Base-by-base conservation (phyloP, 2,113 vertebrate genomes). In the Pundamilia nyererei region DNA sequence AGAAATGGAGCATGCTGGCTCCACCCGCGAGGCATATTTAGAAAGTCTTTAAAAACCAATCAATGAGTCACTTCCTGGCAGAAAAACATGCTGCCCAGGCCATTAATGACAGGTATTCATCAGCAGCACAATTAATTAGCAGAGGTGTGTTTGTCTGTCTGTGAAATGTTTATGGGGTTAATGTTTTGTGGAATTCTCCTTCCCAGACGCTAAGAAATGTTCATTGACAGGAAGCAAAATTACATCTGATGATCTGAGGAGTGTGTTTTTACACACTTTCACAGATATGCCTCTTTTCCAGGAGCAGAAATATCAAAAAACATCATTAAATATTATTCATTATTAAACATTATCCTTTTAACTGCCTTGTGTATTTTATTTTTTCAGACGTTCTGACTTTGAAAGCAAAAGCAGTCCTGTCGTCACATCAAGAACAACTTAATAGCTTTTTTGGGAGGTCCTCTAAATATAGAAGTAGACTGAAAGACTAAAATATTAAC, bases 31-130 rank as follows among this genome's bases (percentile, higher is more conserved):
- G 91, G 87, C 94, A 91, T 90, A 91, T 95, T 95, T 94, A 93
- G 88, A 92, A 90, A 90, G 90, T 94, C 93, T 94, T 95, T 93
- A 92, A 95, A 95, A 96, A 88, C 47, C 91, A 95, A 96, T 95
- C 91, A 94, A 87, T 81, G 88, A 87, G 56, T 87, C 56, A 89
- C 85, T 89, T 90, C 82, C 77, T 86, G 15, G 31, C 79, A 83
- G 79, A 90, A 87, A 90, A 89, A 91, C 91, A 91, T 80, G 80
- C 86, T 79, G 51, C 75, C 82, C 33, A 5, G 86, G 10, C 77
- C 86, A 83, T 89, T 94, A 92, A 94, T 91, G 87, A 33, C 87
- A 92, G 82, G 91, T 89, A 85, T 93, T 95, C 92, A 94, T 93
- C 92, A 94, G 89, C 47, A 62, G 70, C 31, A 51, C 87, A 87